Evolutionary conservation across 2,797 vertebrate species (phyloP).

Genomic region (Perodicticus potto): DNA sequence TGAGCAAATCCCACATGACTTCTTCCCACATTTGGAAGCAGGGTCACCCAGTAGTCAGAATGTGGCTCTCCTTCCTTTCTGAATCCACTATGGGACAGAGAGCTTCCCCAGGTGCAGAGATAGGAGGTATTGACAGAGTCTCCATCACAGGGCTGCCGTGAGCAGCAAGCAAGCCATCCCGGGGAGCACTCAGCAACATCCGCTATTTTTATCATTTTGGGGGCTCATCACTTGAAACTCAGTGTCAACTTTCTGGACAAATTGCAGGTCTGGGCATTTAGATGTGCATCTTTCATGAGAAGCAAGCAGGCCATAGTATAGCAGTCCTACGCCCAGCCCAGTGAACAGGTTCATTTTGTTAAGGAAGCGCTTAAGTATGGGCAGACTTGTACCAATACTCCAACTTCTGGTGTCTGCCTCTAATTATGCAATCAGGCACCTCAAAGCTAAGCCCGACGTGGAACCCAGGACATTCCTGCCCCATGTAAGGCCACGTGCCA

Average conservation of each 20-base stretch:
- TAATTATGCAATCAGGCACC: neutral
- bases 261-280: neutral
- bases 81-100: neutral
- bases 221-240: neutral
- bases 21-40: slow-evolving; percentile 34
- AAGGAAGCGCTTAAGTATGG: neutral
- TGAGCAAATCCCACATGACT: neutral
- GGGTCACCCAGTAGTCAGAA: neutral
- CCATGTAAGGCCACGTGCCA: neutral
- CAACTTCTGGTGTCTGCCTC: neutral
- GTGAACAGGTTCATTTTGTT: neutral
- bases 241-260: neutral
- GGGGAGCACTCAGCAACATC: neutral
- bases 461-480: neutral
- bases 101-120: neutral
- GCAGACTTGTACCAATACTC: neutral
- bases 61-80: neutral
- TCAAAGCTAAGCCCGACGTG: neutral
- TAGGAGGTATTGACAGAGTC: neutral
- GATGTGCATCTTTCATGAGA: neutral
- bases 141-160: rapidly evolving
- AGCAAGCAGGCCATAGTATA: neutral
- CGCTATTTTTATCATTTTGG: neutral
- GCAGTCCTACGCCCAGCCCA: neutral
- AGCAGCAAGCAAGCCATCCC: neutral